Conservation (phyloP, 2,888 invertebrate genomes). For the Eurytoma adleriae region DNA sequence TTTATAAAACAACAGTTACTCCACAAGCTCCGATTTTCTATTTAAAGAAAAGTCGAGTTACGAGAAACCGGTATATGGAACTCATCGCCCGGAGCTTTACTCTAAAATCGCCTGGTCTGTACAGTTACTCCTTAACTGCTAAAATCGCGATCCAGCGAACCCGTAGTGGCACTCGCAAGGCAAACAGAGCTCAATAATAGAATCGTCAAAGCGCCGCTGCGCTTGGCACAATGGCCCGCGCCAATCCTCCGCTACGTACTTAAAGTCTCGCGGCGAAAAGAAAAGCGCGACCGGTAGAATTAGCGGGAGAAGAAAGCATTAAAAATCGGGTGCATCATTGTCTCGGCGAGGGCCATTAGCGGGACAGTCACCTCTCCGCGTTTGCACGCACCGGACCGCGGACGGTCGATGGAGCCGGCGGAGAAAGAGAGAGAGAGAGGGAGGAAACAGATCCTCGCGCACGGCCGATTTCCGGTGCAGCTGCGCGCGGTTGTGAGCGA, state of each 20-base stretch:
- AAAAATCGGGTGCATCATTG: slow-evolving; percentile 42
- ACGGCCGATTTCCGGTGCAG: slow-evolving; percentile 22
- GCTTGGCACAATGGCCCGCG: too few relatives aligned
- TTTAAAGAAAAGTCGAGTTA: background rate
- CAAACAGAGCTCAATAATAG: too few relatives aligned
- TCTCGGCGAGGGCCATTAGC: background rate
- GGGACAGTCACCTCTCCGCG: slow-evolving; percentile 1
- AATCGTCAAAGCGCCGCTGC: too few relatives aligned
- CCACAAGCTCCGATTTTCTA: too few relatives aligned
- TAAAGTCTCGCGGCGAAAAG: background rate
- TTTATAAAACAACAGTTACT: too few relatives aligned
- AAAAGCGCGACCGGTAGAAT: background rate
- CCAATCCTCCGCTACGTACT: too few relatives aligned
- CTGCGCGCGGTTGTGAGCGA: slow-evolving; percentile 19
- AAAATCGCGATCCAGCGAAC: background rate
- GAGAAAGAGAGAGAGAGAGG: background rate
- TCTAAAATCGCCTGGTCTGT: too few relatives aligned
- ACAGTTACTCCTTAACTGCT: background rate
- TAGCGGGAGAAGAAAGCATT: slow-evolving; percentile 47
- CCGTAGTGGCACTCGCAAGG: too few relatives aligned
- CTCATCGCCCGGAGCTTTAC: too few relatives aligned
- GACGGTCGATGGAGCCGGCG: too few relatives aligned
- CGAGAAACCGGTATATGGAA: too few relatives aligned
- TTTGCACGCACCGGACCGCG: background rate
- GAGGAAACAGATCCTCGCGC: slow-evolving; percentile 28